These are phyloP conservation scores for Menura novaehollandiae DNA, from an alignment of 2,113 vertebrate species.

Conservation along the genomic window DNA sequence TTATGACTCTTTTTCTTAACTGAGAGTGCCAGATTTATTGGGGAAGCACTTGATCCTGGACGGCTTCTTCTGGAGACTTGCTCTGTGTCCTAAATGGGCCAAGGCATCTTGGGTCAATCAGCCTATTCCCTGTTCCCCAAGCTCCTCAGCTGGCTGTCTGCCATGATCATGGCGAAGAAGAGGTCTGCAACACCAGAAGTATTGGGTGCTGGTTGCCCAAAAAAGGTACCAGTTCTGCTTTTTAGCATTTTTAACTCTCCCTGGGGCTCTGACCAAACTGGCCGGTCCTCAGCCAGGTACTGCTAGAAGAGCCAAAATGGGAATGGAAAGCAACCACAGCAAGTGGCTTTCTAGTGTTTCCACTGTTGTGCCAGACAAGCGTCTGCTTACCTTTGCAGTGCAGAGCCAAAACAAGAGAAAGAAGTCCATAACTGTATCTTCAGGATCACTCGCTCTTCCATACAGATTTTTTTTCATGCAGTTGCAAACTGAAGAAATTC, in stretches of 20 bases:
- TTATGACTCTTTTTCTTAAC: not conserved
- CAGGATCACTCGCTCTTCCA: not conserved
- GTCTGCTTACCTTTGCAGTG: not conserved
- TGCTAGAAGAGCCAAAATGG: not conserved
- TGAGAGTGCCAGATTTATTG: not conserved
- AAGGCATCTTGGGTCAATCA: not conserved
- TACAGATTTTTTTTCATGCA: not conserved
- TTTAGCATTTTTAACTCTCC: not conserved
- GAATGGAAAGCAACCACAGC: not conserved
- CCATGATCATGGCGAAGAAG: not conserved
- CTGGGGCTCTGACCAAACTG: not conserved
- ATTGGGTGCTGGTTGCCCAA: accelerated
- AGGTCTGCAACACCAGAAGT: not conserved
- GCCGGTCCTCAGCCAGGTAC: not conserved
- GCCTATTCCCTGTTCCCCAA: not conserved
- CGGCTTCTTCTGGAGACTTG: not conserved
- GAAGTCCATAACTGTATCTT: not conserved
- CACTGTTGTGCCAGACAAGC: not conserved
- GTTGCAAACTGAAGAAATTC: not conserved
- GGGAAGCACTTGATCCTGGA: not conserved
- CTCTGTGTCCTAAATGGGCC: not conserved
- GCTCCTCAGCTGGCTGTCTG: not conserved
- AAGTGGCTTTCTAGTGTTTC: not conserved
- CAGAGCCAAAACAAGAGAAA: not conserved
- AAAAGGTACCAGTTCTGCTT: not conserved